phyloP scores from a whole-genome alignment of 2,888 invertebrate genomes.

The Caenorhabditis imperialis region DNA sequence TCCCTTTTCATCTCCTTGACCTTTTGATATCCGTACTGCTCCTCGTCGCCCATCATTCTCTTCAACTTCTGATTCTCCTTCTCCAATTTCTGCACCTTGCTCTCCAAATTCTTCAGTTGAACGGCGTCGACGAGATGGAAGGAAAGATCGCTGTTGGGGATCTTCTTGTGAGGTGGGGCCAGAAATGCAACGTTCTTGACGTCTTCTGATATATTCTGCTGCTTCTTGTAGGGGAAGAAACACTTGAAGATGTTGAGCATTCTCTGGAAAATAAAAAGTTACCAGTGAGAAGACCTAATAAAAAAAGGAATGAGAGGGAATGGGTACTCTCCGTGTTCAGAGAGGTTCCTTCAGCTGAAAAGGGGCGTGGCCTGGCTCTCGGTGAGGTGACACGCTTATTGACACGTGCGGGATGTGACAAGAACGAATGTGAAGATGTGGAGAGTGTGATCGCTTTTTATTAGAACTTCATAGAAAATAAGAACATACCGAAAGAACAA shows the following conservation, averaged over 20 bases:
- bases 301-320: too few species aligned
- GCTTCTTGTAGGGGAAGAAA: conserved; percentile 22
- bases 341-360: too few species aligned
- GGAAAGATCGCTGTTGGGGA: conserved; percentile 18
- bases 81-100: conserved; percentile 23
- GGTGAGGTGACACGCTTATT: too few species aligned
- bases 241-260: conserved; percentile 33
- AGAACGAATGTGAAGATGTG: too few species aligned
- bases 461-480: too few species aligned
- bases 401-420: too few species aligned
- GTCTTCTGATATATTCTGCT: background rate
- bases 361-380: too few species aligned
- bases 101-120: background rate
- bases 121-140: conserved; percentile 30
- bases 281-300: too few species aligned
- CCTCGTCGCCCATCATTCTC: background rate
- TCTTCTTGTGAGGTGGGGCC: background rate
- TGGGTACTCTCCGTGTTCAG: too few species aligned
- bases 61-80: conserved; percentile 11
- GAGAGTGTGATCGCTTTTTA: too few species aligned
- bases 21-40: background rate
- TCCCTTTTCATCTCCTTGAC: background rate
- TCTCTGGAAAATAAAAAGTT: background rate
- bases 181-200: conserved; percentile 10
- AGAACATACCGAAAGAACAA: too few species aligned